phyloP scores from a whole-genome alignment of 2,113 vertebrate genomes.

The Nerophis lumbriciformis region DNA sequence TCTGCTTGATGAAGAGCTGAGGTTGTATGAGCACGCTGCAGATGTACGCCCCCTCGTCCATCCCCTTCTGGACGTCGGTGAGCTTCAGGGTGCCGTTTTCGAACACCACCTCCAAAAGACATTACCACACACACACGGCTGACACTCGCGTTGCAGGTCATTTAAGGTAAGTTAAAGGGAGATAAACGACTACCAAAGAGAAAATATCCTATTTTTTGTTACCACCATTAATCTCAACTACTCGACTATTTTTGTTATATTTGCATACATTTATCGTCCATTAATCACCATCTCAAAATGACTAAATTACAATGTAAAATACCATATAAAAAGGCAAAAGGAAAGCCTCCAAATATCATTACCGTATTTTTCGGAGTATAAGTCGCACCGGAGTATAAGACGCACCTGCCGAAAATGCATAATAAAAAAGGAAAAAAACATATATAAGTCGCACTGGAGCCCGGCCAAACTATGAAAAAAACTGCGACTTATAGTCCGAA shows the following conservation, averaged over 20 bases:
- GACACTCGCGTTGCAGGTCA: neutral
- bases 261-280: neutral
- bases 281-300: neutral
- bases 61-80: slow-evolving; percentile 95
- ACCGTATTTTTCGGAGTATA: no score
- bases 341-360: neutral
- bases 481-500: no score
- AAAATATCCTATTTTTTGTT: no score
- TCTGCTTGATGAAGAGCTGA: slow-evolving; percentile 96
- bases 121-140: neutral
- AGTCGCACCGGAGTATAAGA: no score
- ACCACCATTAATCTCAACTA: neutral
- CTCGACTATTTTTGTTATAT: neutral
- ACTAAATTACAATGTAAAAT: neutral
- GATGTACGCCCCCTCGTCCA: slow-evolving; percentile 94
- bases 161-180: neutral
- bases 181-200: no score
- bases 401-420: no score
- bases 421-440: no score
- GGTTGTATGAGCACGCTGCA: slow-evolving; percentile 98
- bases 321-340: neutral
- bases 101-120: slow-evolving; percentile 79
- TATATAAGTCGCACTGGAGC: no score
- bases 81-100: slow-evolving; percentile 97
- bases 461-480: no score